Conservation (phyloP, 2,113 vertebrate genomes). For the Pholis gunnellus region DNA sequence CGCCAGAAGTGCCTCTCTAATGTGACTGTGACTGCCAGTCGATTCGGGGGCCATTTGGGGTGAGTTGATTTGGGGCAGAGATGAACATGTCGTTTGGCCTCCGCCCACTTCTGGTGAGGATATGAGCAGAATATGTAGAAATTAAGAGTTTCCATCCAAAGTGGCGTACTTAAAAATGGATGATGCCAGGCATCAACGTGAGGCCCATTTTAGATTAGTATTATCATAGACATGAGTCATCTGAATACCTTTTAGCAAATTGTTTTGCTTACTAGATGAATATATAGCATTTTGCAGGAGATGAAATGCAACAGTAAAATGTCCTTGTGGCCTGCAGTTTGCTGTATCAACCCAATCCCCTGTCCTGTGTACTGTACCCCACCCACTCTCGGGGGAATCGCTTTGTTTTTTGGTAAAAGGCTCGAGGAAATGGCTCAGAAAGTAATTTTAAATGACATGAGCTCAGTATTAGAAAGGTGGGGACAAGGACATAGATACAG, state of each 20-base stretch:
- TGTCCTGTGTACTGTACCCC: not conserved
- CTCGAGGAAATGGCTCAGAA: constrained; percentile 36
- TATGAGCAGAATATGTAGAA: not conserved
- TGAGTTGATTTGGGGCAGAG: constrained; percentile 41
- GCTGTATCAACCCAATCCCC: constrained; percentile 1
- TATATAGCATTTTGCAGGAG: not conserved
- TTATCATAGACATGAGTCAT: constrained; percentile 31
- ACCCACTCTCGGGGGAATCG: not conserved
- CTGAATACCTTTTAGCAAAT: constrained; percentile 29
- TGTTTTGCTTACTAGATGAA: constrained; percentile 4
- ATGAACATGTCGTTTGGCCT: constrained; percentile 36
- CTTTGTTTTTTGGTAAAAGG: constrained; percentile 31
- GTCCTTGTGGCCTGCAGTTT: constrained; percentile 21
- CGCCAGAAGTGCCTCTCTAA: constrained; percentile 65
- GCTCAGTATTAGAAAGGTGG: constrained; percentile 23
- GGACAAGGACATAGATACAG: constrained; percentile 32
- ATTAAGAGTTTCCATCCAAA: not conserved
- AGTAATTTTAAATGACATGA: constrained; percentile 53
- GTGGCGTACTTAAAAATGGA: not conserved
- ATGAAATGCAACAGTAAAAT: constrained; percentile 38
- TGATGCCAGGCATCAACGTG: not conserved
- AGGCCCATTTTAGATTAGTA: constrained; percentile 7
- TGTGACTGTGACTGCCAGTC: constrained; percentile 51
- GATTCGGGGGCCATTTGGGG: constrained; percentile 49
- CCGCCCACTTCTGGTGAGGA: constrained; percentile 10